A percentile compares a stretch with the other conserved stretches of the same genome.
These are phyloP conservation scores for Orchestes rusci DNA, from an alignment of 2,888 invertebrate genomes.

Conservation along the genomic window DNA sequence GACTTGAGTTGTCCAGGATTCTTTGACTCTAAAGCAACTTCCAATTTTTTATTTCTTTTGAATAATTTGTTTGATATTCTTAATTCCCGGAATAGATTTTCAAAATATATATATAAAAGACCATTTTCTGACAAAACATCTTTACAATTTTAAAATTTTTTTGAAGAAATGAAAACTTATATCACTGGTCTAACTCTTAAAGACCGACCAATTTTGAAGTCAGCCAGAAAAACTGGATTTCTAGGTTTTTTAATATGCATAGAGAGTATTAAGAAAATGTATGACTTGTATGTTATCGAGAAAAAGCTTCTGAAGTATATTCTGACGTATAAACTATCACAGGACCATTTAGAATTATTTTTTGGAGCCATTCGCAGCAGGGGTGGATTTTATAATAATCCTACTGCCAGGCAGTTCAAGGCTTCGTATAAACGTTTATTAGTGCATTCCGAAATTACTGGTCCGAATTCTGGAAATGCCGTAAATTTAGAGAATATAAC, in stretches of 20 bases:
- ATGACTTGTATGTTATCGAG: not conserved
- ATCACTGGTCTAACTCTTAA: no score
- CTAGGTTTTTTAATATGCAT: slow-evolving; percentile 15
- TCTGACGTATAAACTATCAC: slow-evolving; percentile 11
- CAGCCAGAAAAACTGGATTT: slow-evolving; percentile 23
- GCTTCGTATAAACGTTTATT: slow-evolving; percentile 17
- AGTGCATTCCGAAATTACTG: slow-evolving; percentile 13
- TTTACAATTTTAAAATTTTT: slow-evolving; percentile 5
- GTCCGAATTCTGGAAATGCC: slow-evolving; percentile 10
- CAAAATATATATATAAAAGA: no score
- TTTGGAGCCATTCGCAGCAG: slow-evolving; percentile 22
- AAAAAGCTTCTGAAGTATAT: slow-evolving; percentile 6
- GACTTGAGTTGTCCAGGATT: slow-evolving; percentile 17
- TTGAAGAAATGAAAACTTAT: no score
- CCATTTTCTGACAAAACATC: slow-evolving; percentile 10
- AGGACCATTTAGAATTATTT: slow-evolving; percentile 26
- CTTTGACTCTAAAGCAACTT: slow-evolving; percentile 12
- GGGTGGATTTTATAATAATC: slow-evolving; percentile 25
- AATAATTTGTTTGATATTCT: no score
- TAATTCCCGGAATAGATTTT: no score
- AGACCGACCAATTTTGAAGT: slow-evolving; percentile 5
- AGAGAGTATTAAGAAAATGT: slow-evolving; percentile 5
- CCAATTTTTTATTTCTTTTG: no score
- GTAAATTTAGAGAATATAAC: no score
- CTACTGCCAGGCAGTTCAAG: slow-evolving; percentile 22